Percentiles rank a stretch among this genome's conserved stretches.
phyloP scores from a whole-genome alignment of 2,888 invertebrate species.

The Conops quadrifasciatus region DNA sequence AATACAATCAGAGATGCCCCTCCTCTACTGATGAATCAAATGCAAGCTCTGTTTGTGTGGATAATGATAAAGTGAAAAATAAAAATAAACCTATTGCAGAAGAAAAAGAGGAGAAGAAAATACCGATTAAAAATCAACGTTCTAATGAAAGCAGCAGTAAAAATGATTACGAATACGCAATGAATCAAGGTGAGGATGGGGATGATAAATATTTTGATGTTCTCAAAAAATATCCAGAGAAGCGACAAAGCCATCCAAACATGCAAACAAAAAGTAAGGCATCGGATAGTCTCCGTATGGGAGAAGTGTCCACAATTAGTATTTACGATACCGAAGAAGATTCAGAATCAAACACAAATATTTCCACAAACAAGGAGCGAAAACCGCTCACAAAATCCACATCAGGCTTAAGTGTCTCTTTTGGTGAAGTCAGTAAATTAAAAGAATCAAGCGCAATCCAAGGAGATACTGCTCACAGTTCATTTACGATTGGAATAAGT shows the following conservation, averaged over 20 bases:
- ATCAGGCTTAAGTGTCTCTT: constrained; percentile 43
- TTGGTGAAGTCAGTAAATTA: constrained; percentile 38
- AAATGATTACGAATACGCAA: neutral
- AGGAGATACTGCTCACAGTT: constrained; percentile 40
- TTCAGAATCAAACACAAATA: constrained; percentile 2
- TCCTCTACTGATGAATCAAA: no score
- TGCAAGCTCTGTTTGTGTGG: no score
- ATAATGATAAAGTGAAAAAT: neutral
- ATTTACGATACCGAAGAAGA: neutral
- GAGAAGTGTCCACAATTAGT: constrained; percentile 18
- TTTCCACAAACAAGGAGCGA: neutral
- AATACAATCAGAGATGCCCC: no score
- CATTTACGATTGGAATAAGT: constrained; percentile 48
- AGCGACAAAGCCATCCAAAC: constrained; percentile 24
- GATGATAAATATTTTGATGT: neutral
- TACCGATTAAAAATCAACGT: neutral
- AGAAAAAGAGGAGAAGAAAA: neutral
- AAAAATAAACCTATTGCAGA: neutral
- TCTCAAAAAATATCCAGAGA: neutral
- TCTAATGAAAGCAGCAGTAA: neutral
- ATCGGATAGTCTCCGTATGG: constrained; percentile 31
- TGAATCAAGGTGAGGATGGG: no score
- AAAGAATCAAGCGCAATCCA: constrained; percentile 28
- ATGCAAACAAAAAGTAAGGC: constrained; percentile 18
- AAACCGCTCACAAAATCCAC: constrained; percentile 3